Evolutionary conservation across 2,888 invertebrate species (phyloP).

Genomic region (Campoletis raptor): DNA sequence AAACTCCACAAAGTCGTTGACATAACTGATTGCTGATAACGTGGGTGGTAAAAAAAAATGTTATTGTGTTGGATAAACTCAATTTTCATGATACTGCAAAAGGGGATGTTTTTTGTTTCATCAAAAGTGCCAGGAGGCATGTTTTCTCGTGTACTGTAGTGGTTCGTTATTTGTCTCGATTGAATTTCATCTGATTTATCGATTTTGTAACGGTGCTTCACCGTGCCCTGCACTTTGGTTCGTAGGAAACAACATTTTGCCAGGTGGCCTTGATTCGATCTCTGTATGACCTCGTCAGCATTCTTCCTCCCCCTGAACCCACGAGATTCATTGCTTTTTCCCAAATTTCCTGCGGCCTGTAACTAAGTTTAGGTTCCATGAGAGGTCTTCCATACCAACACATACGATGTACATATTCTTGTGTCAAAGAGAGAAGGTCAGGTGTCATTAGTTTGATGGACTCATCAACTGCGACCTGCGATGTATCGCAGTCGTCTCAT

Average conservation of each 20-base stretch:
- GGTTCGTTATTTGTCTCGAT: slow-evolving; percentile 20
- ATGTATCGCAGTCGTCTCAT: slow-evolving; percentile 1
- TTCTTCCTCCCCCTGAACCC: slow-evolving; percentile 8
- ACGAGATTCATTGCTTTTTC: slow-evolving; percentile 19
- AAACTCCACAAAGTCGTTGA: background rate
- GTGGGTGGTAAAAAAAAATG: background rate
- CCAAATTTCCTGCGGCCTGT: slow-evolving; percentile 16
- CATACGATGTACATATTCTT: background rate
- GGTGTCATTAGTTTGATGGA: slow-evolving; percentile 54
- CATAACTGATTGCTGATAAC: background rate
- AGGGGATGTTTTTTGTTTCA: background rate
- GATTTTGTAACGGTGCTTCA: slow-evolving; percentile 2
- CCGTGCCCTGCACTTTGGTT: background rate
- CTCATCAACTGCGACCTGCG: background rate
- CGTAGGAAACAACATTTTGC: slow-evolving; percentile 13
- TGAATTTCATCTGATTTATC: slow-evolving; percentile 13
- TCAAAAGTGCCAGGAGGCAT: background rate
- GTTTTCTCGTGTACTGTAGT: background rate
- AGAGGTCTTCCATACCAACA: slow-evolving; percentile 11
- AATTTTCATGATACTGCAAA: background rate
- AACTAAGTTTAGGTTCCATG: slow-evolving; percentile 54
- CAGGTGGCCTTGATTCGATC: slow-evolving; percentile 17
- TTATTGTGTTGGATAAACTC: background rate
- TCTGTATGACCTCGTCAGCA: slow-evolving; percentile 35
- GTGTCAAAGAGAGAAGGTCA: slow-evolving; percentile 36